These are phyloP conservation scores for Diarsia brunnea DNA, from an alignment of 2,888 invertebrate genomes.

Conservation along the genomic window DNA sequence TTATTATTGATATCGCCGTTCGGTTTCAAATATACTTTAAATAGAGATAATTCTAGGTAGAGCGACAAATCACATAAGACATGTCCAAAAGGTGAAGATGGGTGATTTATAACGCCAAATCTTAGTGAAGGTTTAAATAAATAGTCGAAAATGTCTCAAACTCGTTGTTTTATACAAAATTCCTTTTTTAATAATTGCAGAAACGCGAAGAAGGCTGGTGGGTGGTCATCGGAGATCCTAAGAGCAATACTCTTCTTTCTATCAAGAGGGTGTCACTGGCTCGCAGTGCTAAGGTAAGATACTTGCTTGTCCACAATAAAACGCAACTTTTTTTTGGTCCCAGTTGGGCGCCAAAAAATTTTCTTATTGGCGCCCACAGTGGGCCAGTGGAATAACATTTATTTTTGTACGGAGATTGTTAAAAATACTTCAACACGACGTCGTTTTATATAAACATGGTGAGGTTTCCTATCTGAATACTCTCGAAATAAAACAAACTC, in stretches of 20 bases:
- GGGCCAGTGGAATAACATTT: not conserved
- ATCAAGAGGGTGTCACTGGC: constrained; percentile 99
- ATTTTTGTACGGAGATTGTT: not conserved
- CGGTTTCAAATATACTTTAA: not conserved
- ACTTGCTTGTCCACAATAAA: not conserved
- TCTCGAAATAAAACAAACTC: not conserved
- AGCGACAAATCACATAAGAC: not conserved
- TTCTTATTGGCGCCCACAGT: not conserved
- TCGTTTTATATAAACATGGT: no score
- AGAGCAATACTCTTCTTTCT: constrained; percentile 97
- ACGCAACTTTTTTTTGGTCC: not conserved
- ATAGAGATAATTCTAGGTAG: no score
- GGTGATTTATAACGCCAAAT: not conserved
- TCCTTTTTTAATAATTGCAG: constrained; percentile 78
- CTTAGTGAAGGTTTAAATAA: no score
- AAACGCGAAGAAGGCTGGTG: constrained; percentile 99
- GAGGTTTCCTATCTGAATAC: not conserved
- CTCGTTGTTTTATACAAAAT: not conserved
- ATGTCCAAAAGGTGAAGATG: not conserved
- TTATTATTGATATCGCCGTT: not conserved
- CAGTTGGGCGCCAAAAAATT: constrained; percentile 10
- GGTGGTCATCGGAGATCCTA: constrained; percentile 99
- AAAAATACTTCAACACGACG: not conserved
- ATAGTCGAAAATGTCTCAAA: no score
- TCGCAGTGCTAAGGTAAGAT: constrained; percentile 94